These are phyloP conservation scores for Chloropsis hardwickii DNA, from an alignment of 2,113 vertebrate species.

Conservation along the genomic window DNA sequence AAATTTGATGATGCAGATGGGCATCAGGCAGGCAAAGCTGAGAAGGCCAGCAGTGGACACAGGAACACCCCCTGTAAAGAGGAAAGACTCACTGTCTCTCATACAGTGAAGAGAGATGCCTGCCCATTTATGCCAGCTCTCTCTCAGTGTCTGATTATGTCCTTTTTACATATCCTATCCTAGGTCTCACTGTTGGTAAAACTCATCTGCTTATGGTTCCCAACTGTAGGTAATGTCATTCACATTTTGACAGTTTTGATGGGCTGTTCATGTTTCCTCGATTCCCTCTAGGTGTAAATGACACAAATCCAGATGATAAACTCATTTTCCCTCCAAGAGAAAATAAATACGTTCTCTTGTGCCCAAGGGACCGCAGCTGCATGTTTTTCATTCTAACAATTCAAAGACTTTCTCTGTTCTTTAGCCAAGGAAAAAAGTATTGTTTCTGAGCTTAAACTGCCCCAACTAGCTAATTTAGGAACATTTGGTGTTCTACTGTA, in stretches of 20 bases:
- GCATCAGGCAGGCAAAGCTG: neutral
- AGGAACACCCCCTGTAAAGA: neutral
- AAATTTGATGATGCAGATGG: neutral
- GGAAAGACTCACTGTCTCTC: fast-evolving
- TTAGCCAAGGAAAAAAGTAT: neutral
- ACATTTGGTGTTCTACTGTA: neutral
- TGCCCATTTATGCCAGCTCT: neutral
- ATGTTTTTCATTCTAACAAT: neutral
- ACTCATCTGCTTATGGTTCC: neutral
- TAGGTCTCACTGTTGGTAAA: neutral
- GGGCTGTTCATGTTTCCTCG: neutral
- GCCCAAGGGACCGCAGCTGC: neutral
- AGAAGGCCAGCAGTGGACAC: neutral
- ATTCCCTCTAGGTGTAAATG: neutral
- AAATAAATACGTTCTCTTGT: neutral
- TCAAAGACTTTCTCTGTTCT: neutral
- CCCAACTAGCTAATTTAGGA: neutral
- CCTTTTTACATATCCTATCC: neutral
- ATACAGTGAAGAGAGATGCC: neutral
- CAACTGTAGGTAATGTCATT: neutral
- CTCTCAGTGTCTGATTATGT: neutral
- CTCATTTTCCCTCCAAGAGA: neutral
- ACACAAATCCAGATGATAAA: neutral
- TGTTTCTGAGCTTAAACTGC: neutral
- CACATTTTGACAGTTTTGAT: neutral